Conservation (phyloP, 2,888 invertebrate genomes). For the Melanostoma mellinum region DNA sequence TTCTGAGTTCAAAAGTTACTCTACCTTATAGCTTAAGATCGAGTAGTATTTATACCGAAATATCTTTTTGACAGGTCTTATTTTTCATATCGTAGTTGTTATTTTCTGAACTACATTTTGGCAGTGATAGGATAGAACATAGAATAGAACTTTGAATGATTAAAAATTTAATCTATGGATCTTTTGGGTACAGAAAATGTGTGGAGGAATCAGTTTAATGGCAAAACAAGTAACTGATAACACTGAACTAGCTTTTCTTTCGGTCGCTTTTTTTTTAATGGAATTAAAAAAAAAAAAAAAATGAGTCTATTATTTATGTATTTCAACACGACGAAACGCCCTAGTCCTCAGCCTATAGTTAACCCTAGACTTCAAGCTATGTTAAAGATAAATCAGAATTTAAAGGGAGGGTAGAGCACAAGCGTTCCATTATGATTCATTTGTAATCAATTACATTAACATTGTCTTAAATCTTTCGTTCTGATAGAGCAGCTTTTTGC, state of each 20-base stretch:
- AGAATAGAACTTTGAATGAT: constrained; percentile 47
- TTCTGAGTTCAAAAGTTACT: constrained; percentile 1
- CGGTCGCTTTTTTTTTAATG: constrained; percentile 27
- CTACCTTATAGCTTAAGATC: constrained; percentile 2
- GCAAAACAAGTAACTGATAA: constrained; percentile 70
- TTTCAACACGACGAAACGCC: too few species aligned
- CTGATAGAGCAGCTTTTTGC: too few species aligned
- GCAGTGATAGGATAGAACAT: constrained; percentile 19
- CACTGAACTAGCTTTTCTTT: constrained; percentile 74
- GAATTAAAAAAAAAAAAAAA: too few species aligned
- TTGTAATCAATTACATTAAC: too few species aligned
- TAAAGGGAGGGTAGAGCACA: too few species aligned
- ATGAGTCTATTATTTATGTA: too few species aligned
- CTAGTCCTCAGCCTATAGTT: too few species aligned
- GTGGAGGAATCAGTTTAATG: constrained; percentile 28
- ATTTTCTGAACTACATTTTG: not conserved
- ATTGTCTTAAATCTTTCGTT: too few species aligned
- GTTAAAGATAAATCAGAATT: too few species aligned
- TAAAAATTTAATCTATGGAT: not conserved
- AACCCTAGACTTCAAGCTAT: too few species aligned
- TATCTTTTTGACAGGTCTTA: too few species aligned
- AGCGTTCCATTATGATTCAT: too few species aligned
- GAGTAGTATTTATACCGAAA: constrained; percentile 17
- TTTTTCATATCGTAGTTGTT: not conserved
- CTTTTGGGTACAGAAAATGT: not conserved